phyloP scores from a whole-genome alignment of 2,888 invertebrate genomes.

The Galerucella pusilla region DNA sequence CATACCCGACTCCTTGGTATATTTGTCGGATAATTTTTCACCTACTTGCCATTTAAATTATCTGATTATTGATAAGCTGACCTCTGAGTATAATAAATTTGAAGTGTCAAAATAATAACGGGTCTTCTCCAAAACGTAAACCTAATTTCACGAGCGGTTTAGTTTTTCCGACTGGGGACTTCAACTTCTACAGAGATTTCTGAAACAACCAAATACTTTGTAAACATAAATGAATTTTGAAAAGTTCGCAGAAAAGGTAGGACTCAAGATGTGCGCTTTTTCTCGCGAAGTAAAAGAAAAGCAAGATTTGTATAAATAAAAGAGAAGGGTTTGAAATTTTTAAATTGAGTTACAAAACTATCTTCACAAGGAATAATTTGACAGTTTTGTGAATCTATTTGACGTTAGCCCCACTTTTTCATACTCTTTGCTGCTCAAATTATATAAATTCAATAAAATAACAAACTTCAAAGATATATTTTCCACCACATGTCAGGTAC shows the following conservation, averaged over 20 bases:
- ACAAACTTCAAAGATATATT: not conserved
- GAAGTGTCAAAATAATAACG: not conserved
- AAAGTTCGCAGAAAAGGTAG: constrained; percentile 3
- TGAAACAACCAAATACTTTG: constrained; percentile 13
- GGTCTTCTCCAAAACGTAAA: not conserved
- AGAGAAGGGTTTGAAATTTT: not conserved
- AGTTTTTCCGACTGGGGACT: constrained; percentile 6
- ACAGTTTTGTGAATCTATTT: too few relatives aligned
- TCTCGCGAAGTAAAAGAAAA: not conserved
- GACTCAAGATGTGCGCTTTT: constrained; percentile 1
- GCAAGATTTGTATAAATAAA: not conserved
- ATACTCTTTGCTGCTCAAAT: not conserved
- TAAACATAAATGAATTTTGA: constrained; percentile 20
- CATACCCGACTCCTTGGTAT: too few relatives aligned
- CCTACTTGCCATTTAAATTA: too few relatives aligned
- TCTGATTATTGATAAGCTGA: not conserved
- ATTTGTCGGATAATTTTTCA: too few relatives aligned
- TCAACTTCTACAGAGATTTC: not conserved
- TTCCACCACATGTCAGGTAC: not conserved
- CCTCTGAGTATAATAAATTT: not conserved
- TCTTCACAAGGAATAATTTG: too few relatives aligned
- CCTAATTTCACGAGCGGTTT: constrained; percentile 8
- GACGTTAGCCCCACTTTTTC: too few relatives aligned
- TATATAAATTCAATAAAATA: too few relatives aligned
- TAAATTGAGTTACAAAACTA: too few relatives aligned